These are phyloP conservation scores for Hermodice carunculata DNA, from an alignment of 2,888 invertebrate species.

Conservation along the genomic window DNA sequence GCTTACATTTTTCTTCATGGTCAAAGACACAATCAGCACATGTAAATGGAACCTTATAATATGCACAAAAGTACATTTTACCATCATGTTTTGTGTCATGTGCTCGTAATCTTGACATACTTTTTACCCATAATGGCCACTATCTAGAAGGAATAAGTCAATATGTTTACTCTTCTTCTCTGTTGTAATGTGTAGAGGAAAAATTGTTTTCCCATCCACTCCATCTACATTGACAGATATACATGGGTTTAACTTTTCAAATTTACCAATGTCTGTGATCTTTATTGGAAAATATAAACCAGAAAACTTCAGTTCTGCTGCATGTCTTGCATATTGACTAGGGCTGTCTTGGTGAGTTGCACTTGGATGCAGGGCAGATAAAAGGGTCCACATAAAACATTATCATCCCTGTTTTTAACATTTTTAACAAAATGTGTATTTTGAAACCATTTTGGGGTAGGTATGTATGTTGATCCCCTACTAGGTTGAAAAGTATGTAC, in stretches of 20 bases:
- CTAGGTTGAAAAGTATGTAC: no score
- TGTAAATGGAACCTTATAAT: no score
- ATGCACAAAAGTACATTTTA: no score
- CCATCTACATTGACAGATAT: conserved; percentile 31
- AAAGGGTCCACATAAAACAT: conserved; percentile 39
- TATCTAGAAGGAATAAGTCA: conserved; percentile 22
- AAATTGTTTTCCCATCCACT: conserved; percentile 26
- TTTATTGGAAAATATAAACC: conserved; percentile 27
- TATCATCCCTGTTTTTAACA: conserved; percentile 40
- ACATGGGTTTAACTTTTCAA: conserved; percentile 32
- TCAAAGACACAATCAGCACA: no score
- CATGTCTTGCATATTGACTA: conserved; percentile 16
- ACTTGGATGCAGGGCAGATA: conserved; percentile 35
- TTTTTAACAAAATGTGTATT: conserved; percentile 38
- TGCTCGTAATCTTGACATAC: conserved; percentile 21
- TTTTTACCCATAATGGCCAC: conserved; percentile 34
- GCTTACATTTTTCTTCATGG: no score
- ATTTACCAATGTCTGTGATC: conserved; percentile 23
- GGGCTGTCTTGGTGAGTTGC: conserved; percentile 14
- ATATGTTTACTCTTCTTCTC: conserved; percentile 6
- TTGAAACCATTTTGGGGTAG: conserved; percentile 25
- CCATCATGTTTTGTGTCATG: no score
- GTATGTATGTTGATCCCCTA: conserved; percentile 34
- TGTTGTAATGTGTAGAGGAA: conserved; percentile 27
- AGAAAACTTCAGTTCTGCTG: conserved; percentile 17